A percentile compares a stretch with the other conserved stretches of the same genome.
Evolutionary conservation across 2,797 vertebrate genomes (phyloP).

Genomic region (Takifugu ocellatus): DNA sequence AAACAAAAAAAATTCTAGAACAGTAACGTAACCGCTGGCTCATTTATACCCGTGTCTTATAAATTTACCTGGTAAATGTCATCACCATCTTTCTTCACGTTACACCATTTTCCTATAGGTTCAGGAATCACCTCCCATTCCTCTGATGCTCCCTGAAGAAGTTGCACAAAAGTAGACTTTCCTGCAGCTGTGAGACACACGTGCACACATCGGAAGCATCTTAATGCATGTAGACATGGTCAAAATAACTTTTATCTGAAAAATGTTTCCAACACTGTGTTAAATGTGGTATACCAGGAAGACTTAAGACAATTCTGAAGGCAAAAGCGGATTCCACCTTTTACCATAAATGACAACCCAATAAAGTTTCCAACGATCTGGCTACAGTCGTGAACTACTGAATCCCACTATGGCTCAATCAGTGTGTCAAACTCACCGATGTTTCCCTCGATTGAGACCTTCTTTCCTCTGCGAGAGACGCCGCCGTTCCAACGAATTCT

Average conservation of each 20-base stretch:
- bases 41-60: not conserved
- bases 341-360: no score
- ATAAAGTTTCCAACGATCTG: no score
- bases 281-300: no score
- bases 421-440: constrained; percentile 74
- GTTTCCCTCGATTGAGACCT: constrained; percentile 83
- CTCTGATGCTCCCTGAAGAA: constrained; percentile 65
- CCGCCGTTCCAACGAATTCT: constrained; percentile 47
- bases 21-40: not conserved
- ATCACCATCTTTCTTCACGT: constrained; percentile 66
- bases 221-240: not conserved
- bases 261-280: no score
- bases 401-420: not conserved
- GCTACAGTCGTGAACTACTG: not conserved
- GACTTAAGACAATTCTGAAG: no score
- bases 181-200: constrained; percentile 48
- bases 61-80: constrained; percentile 67
- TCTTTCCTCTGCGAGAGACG: constrained; percentile 72
- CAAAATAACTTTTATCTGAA: no score
- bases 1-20: not conserved
- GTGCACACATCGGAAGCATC: not conserved
- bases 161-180: constrained; percentile 71
- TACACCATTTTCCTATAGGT: constrained; percentile 81
- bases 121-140: constrained; percentile 82
- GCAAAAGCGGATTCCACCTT: no score